Conservation (phyloP, 2,113 vertebrate species). For the Motacilla alba region DNA sequence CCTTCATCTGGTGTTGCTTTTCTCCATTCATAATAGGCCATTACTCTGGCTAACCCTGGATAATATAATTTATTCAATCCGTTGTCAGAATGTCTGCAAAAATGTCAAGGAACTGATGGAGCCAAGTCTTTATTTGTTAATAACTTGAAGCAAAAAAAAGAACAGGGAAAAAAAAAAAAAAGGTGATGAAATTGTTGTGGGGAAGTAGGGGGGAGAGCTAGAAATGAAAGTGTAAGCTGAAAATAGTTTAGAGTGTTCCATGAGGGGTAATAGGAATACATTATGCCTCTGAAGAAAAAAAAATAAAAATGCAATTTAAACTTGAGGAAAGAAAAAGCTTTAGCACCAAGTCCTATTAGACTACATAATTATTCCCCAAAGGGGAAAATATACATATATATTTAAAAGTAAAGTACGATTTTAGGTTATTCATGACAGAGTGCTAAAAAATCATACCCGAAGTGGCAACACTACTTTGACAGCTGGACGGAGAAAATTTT, state of each 20-base stretch:
- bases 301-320: background rate
- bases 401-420: constrained; percentile 14
- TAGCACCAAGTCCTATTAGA: constrained; percentile 31
- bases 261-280: constrained; percentile 9
- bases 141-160: background rate
- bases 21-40: background rate
- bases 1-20: background rate
- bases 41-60: background rate
- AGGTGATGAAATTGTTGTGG: background rate
- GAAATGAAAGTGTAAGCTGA: background rate
- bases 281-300: background rate
- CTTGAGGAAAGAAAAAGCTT: constrained; percentile 3
- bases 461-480: background rate
- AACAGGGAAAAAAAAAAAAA: background rate
- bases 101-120: background rate
- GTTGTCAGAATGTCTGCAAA: background rate
- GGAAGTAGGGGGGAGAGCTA: background rate
- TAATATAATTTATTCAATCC: constrained; percentile 15
- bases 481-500: background rate
- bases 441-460: background rate
- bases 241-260: constrained; percentile 14
- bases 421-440: constrained; percentile 29
- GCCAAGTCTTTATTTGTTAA: constrained; percentile 14
- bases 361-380: constrained; percentile 16
- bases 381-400: background rate